A percentile compares a stretch with the other conserved stretches of the same genome.
Conservation (phyloP, 2,113 vertebrate genomes). For the Halichoerus grypus region DNA sequence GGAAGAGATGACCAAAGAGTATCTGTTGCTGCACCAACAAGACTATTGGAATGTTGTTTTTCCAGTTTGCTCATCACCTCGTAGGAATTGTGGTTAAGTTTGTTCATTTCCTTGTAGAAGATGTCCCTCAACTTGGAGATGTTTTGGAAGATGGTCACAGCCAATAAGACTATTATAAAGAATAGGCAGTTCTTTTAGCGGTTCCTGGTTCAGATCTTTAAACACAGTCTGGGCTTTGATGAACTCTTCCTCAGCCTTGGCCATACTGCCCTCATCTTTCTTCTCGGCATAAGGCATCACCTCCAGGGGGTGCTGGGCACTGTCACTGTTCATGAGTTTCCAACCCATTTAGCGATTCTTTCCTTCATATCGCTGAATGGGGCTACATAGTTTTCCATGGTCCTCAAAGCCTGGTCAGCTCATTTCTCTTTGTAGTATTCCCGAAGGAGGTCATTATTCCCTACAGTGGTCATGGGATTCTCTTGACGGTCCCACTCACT, state of each 20-base stretch:
- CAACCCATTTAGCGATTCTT: neutral
- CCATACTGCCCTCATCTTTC: neutral
- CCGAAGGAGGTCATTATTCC: neutral
- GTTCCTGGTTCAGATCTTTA: neutral
- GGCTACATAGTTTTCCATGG: neutral
- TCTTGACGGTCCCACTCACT: neutral
- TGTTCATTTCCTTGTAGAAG: conserved; percentile 94
- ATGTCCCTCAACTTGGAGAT: conserved; percentile 91
- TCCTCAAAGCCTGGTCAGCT: neutral
- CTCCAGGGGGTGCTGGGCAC: neutral
- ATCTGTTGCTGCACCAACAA: neutral
- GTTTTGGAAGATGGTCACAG: conserved; percentile 94
- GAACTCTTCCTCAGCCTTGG: neutral
- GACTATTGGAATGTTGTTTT: neutral
- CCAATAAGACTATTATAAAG: conserved; percentile 89
- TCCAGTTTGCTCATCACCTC: neutral
- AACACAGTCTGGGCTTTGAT: neutral
- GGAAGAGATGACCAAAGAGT: neutral
- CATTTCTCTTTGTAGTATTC: neutral
- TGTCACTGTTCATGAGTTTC: neutral
- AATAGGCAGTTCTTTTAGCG: neutral
- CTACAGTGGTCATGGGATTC: neutral
- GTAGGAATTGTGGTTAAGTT: conserved; percentile 51
- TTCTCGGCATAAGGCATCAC: neutral
- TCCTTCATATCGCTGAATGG: neutral